These are phyloP conservation scores for Urocynchramus pylzowi DNA, from an alignment of 2,113 vertebrate genomes.

Conservation along the genomic window DNA sequence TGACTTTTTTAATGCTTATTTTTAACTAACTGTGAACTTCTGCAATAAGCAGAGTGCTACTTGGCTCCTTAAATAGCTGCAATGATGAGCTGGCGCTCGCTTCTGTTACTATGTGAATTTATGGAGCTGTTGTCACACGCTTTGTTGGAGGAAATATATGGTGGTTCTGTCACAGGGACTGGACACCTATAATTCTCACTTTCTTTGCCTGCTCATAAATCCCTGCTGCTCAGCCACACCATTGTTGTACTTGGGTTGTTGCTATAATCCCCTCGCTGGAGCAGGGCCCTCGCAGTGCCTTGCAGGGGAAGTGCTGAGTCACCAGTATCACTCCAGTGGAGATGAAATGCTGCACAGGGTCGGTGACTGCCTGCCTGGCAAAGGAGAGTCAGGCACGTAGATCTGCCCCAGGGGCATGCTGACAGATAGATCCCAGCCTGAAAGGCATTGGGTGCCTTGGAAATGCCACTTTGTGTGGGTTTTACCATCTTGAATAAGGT, in stretches of 20 bases:
- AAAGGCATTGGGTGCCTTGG: not conserved
- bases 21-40: constrained; percentile 76
- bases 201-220: constrained; percentile 48
- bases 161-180: constrained; percentile 45
- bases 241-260: not conserved
- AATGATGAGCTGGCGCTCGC: constrained; percentile 54
- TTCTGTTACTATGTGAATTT: constrained; percentile 75
- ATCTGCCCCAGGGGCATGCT: not conserved
- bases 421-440: not conserved
- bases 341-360: not conserved
- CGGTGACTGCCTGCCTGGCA: not conserved
- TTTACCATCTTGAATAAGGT: not conserved
- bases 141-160: constrained; percentile 71
- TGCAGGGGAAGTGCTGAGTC: constrained; percentile 37
- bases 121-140: constrained; percentile 71
- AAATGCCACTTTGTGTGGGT: not conserved
- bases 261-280: not conserved
- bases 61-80: constrained; percentile 70
- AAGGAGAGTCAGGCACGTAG: not conserved
- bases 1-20: constrained; percentile 68
- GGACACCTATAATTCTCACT: constrained; percentile 64
- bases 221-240: not conserved
- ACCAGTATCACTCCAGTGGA: not conserved
- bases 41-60: constrained; percentile 64
- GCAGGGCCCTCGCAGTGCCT: not conserved